Evolutionary conservation across 2,888 invertebrate genomes (phyloP).

Genomic region (Falcaria lacertinaria): DNA sequence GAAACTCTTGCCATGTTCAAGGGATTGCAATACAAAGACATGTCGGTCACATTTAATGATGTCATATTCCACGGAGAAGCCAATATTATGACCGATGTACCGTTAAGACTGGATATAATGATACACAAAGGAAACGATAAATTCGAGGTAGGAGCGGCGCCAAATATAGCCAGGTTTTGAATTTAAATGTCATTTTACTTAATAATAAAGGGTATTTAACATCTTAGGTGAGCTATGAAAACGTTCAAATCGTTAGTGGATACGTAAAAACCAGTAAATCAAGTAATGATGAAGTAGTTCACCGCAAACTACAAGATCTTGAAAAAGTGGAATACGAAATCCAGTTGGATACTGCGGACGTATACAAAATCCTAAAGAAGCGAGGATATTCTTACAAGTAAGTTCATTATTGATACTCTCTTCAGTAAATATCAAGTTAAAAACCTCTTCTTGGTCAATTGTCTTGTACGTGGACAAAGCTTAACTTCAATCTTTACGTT

Average conservation of each 20-base stretch:
- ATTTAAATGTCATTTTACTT: background rate
- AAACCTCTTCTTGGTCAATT: too few species aligned
- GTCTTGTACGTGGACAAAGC: too few species aligned
- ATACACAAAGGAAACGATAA: constrained; percentile 22
- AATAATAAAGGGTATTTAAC: constrained; percentile 1
- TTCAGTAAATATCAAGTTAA: too few species aligned
- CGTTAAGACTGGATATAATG: constrained; percentile 18
- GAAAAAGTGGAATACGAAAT: constrained; percentile 13
- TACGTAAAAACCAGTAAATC: constrained; percentile 11
- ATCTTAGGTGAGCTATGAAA: constrained; percentile 24
- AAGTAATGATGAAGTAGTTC: background rate
- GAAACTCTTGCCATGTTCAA: constrained; percentile 63
- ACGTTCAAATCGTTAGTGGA: constrained; percentile 22
- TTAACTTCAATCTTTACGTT: too few species aligned
- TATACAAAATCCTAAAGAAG: constrained; percentile 30
- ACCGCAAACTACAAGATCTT: constrained; percentile 6
- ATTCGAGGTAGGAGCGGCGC: constrained; percentile 25
- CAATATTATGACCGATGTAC: constrained; percentile 12
- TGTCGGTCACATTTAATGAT: constrained; percentile 22
- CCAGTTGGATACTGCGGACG: constrained; percentile 20
- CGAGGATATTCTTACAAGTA: constrained; percentile 33
- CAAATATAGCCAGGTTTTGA: background rate
- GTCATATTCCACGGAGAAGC: constrained; percentile 21
- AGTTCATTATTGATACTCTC: constrained; percentile 6
- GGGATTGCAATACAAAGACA: constrained; percentile 41